Percentiles rank a stretch among this genome's conserved stretches.
These are phyloP conservation scores for Xiphorhynchus elegans DNA, from an alignment of 2,113 vertebrate species.

Conservation along the genomic window DNA sequence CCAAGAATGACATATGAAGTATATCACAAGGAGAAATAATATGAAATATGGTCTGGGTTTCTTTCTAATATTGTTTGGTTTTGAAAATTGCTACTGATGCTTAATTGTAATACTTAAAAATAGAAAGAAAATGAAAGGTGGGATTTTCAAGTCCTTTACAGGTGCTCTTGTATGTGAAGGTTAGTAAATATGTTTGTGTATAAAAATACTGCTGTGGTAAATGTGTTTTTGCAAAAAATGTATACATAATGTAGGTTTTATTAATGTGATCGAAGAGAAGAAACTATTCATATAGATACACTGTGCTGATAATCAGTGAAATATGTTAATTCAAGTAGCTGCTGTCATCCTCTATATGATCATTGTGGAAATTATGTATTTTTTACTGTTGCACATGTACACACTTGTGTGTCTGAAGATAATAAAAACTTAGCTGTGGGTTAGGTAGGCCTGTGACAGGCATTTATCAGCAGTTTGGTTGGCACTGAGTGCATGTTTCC, in stretches of 20 bases:
- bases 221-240: neutral
- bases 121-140: neutral
- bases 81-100: neutral
- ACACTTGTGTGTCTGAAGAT: neutral
- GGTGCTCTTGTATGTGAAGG: neutral
- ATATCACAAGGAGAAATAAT: neutral
- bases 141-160: neutral
- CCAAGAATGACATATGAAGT: neutral
- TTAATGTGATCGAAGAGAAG: neutral
- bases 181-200: neutral
- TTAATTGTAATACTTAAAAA: neutral
- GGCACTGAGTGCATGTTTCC: fast-evolving
- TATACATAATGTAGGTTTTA: neutral
- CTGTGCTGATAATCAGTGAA: neutral
- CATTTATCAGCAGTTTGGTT: neutral
- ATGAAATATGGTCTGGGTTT: neutral
- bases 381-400: neutral
- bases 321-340: neutral
- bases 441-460: neutral
- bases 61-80: neutral
- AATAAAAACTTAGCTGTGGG: neutral
- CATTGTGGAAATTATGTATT: neutral
- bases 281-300: neutral
- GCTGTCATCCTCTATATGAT: neutral
- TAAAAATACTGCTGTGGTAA: neutral